Base-by-base conservation (phyloP, 2,797 vertebrate genomes). In the Protonibea diacanthus region DNA sequence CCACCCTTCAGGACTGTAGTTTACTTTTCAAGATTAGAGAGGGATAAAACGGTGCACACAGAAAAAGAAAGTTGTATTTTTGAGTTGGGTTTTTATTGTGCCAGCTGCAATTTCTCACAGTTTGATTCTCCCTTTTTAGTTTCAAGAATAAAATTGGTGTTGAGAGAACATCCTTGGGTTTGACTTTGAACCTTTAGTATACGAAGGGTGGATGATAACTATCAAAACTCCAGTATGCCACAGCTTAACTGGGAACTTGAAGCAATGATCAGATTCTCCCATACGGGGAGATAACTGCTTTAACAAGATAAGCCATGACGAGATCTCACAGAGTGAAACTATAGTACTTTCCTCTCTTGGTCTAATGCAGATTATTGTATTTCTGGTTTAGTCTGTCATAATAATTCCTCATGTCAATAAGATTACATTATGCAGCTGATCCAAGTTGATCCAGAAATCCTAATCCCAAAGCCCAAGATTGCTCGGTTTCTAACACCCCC, bases 361-460 rank as follows among this genome's bases (percentile, higher is more conserved):
- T 61, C 80, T 86, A 76, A 91, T 86, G 80, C 87, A 89, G 75
- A 92, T 92, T 77, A 87, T 86, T 91, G 88, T 88, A 86, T 91
- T 88, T 86, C 82, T 85, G 80, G 79, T 90, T 90, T 69, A 82
- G 76, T 60, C 74, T 80, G 86, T 86, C 84, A 85, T 82, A 82
- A 83, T 80, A 86, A 89, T 88, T 93, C 81, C 78, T 91, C 75
- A 48, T 91, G 88, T 93, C 90, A 92, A 91, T 91, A 87, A 77
- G 87, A 93, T 92, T 91, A 89, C 85, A 92, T 90, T 90, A 93
- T 92, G 82, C 88, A 86, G 86, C 84, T 91, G 90, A 92, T 93
- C 91, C 90, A 84, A 83, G 85, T 73, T 93, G 88, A 93, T 91
- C 91, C 90, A 87, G 74, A 88, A 94, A 91, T 90, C 87, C 90